A percentile compares a stretch with the other conserved stretches of the same genome.
phyloP scores from a whole-genome alignment of 2,797 vertebrate species.

The Apogon hyalosoma region DNA sequence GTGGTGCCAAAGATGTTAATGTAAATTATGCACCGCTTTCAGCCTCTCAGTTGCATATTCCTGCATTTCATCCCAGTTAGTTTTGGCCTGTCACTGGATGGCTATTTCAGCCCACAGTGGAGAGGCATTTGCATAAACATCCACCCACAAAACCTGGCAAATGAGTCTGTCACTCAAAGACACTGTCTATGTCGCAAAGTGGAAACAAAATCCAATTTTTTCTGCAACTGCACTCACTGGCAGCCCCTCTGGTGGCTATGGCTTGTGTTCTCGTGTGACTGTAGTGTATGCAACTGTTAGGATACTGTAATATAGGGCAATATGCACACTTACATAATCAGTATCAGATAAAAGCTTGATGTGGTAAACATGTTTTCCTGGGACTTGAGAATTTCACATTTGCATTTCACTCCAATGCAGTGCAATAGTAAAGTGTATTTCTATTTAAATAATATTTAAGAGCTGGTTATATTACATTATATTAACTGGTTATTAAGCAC shows the following conservation, averaged over 20 bases:
- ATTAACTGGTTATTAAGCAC: background rate
- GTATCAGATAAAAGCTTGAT: conserved; percentile 11
- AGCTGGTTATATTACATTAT: background rate
- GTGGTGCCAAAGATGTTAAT: conserved; percentile 61
- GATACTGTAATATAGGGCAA: conserved; percentile 46
- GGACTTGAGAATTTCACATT: background rate
- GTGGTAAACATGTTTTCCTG: background rate
- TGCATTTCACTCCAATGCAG: background rate
- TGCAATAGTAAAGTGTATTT: background rate
- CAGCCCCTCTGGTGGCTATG: conserved; percentile 52
- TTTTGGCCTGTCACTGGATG: conserved; percentile 77
- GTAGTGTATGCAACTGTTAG: conserved; percentile 61
- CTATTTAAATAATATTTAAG: conserved; percentile 5
- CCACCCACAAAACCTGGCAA: conserved; percentile 83
- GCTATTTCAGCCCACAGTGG: conserved; percentile 80
- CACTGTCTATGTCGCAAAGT: conserved; percentile 77
- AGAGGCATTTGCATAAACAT: conserved; percentile 86
- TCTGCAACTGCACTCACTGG: conserved; percentile 55
- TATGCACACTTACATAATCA: conserved; percentile 25
- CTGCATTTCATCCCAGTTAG: conserved; percentile 75
- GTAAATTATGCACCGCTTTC: conserved; percentile 68
- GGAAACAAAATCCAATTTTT: conserved; percentile 69
- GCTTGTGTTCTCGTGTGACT: conserved; percentile 58
- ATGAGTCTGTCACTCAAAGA: conserved; percentile 84
- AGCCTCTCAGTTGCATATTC: conserved; percentile 64